Evolutionary conservation across 2,888 invertebrate genomes (phyloP), one percentile per base, ranked within the genome.

Genomic region (Sphaerophoria taeniata): DNA sequence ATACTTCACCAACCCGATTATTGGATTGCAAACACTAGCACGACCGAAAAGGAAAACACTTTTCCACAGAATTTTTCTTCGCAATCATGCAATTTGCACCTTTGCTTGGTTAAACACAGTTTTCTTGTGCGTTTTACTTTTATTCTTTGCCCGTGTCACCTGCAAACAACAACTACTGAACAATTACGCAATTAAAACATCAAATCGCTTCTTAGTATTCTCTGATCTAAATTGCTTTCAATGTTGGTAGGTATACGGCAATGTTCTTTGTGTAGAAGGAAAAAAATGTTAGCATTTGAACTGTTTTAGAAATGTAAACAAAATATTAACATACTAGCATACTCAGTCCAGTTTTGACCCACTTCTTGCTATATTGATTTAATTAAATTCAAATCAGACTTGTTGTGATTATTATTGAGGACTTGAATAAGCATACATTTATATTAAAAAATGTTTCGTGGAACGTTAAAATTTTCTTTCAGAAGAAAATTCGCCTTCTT

Each of bases 211-310:
- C 24, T 71, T 67, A 71, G 67, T 79, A 79, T 55, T n/a, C 84
- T 36, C 60, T 14, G 14, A 31, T 75, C 74, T 75, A 79, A 84
- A 84, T 84, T 84, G 84, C 79, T 84, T 79, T 84, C 75, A 55
- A 43, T 9, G 9, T 7, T 4, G 11, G 4, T 36, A 24, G 24
- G 24, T 39, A 60, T 39, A 39, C 39, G 24, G 24, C 9, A 60
- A 36, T 53, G 71, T 36, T 76, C 43, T 16, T 67, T 16, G 49
- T 60, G 51, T 43, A 36, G 65, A 58, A 56, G 39, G 16, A 39
- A 24, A 51, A 43, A 34, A 56, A 39, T 43, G 16, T 69, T 67
- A 11, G 14, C 33, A 60, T 34, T 39, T 36, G 36, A 69, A 47
- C 24, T 53, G 65, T 43, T 65, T 58, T 53, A 67, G 43, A n/a